These are phyloP conservation scores for Morus bassanus DNA, from an alignment of 2,797 vertebrate genomes.

Conservation along the genomic window DNA sequence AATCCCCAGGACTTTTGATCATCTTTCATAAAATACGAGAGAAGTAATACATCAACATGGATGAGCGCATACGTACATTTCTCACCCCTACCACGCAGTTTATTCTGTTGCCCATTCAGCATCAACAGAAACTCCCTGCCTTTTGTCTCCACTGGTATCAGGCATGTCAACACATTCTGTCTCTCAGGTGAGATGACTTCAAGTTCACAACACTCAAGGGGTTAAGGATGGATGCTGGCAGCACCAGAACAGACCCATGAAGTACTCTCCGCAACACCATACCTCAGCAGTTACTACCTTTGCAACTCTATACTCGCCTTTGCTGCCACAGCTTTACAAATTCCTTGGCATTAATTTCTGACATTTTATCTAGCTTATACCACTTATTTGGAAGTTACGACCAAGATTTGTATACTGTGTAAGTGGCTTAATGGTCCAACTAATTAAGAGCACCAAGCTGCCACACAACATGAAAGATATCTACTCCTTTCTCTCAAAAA, in stretches of 20 bases:
- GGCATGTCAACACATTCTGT: neutral
- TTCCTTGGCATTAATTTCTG: neutral
- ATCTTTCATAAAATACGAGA: neutral
- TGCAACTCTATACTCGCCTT: neutral
- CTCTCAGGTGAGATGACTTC: neutral
- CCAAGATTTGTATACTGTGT: neutral
- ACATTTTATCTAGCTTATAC: neutral
- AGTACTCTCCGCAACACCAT: too few relatives aligned
- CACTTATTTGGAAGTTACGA: neutral
- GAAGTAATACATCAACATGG: rapidly evolving
- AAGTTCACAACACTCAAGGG: neutral
- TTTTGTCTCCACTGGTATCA: neutral
- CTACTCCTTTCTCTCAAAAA: neutral
- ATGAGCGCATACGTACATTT: neutral
- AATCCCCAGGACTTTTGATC: neutral
- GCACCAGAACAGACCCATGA: neutral
- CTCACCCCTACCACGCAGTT: neutral
- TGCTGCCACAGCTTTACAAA: neutral
- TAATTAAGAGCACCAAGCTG: neutral
- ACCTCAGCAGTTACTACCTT: neutral
- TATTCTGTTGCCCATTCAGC: neutral
- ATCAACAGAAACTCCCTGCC: neutral
- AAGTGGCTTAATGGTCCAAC: neutral
- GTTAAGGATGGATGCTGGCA: neutral
- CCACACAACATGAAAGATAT: neutral